Percentiles rank a stretch among this genome's conserved stretches.
phyloP scores from a whole-genome alignment of 2,888 invertebrate species.

The Clusia tigrina region DNA sequence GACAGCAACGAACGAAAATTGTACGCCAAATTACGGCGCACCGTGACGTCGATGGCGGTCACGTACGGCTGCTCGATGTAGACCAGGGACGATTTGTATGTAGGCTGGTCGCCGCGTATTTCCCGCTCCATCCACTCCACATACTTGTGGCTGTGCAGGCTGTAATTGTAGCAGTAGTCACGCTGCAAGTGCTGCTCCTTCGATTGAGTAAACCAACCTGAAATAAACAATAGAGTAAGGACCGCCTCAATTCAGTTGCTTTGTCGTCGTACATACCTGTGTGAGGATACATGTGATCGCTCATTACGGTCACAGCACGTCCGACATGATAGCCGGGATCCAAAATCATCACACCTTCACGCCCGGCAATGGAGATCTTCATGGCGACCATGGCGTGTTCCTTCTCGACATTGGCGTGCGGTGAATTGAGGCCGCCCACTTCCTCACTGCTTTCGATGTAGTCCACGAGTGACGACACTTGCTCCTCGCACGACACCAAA shows the following conservation, averaged over 20 bases:
- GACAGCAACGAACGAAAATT: slow-evolving; percentile 80
- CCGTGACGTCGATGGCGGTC: slow-evolving; percentile 84
- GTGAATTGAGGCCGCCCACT: slow-evolving; percentile 63
- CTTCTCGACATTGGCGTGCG: slow-evolving; percentile 72
- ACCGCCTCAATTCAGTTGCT: not conserved
- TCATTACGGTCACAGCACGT: slow-evolving; percentile 86
- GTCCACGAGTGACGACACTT: slow-evolving; percentile 70
- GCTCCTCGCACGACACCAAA: slow-evolving; percentile 89
- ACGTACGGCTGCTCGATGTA: slow-evolving; percentile 82
- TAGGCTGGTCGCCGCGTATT: slow-evolving; percentile 72
- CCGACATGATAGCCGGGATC: slow-evolving; percentile 94
- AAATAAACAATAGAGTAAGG: slow-evolving; percentile 11
- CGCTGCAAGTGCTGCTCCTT: slow-evolving; percentile 79
- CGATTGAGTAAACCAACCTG: slow-evolving; percentile 85
- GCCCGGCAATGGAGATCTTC: slow-evolving; percentile 75
- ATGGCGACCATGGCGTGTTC: slow-evolving; percentile 87
- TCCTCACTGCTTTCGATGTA: slow-evolving; percentile 69
- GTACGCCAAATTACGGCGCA: slow-evolving; percentile 88
- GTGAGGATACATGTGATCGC: slow-evolving; percentile 83
- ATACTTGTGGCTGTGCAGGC: slow-evolving; percentile 74
- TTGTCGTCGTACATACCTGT: slow-evolving; percentile 65
- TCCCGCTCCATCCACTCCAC: slow-evolving; percentile 87
- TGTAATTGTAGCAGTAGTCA: slow-evolving; percentile 84
- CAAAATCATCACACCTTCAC: slow-evolving; percentile 80
- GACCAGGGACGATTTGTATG: slow-evolving; percentile 75